Percentiles rank a stretch among this genome's conserved stretches.
These are phyloP conservation scores for Sitta carolinensis DNA, from an alignment of 2,797 vertebrate genomes.

Conservation along the genomic window DNA sequence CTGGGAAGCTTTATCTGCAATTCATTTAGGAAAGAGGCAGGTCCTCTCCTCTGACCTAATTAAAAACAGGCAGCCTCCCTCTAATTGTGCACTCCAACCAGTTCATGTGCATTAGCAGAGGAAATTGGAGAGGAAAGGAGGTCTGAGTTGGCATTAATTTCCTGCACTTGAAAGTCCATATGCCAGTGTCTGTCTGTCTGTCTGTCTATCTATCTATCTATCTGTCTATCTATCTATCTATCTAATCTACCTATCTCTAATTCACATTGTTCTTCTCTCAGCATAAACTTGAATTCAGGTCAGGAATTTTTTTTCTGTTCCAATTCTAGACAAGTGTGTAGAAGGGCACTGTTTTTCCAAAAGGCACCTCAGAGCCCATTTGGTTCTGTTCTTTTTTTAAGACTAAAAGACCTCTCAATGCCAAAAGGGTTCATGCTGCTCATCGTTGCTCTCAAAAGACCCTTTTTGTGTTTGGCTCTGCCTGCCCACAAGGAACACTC, in stretches of 20 bases:
- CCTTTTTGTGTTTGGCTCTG: background rate
- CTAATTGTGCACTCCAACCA: background rate
- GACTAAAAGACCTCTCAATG: background rate
- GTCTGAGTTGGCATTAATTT: background rate
- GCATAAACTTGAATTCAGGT: background rate
- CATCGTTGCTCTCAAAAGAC: background rate
- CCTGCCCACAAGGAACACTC: background rate
- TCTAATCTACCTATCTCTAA: background rate
- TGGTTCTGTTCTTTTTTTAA: background rate
- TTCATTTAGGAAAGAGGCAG: conserved; percentile 51
- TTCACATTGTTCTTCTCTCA: background rate
- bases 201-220: background rate
- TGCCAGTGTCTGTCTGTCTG: background rate
- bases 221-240: background rate
- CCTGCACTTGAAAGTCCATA: background rate
- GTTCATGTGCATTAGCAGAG: background rate
- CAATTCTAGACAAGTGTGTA: background rate
- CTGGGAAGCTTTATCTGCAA: conserved; percentile 37
- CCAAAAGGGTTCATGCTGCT: background rate
- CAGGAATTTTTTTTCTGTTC: background rate
- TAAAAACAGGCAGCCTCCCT: background rate
- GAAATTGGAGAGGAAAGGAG: conserved; percentile 19
- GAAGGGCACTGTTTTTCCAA: background rate
- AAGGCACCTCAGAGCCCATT: background rate
- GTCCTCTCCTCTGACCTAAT: conserved; percentile 30